Conservation (phyloP, 2,797 vertebrate genomes). For the Peromyscus aztecus region DNA sequence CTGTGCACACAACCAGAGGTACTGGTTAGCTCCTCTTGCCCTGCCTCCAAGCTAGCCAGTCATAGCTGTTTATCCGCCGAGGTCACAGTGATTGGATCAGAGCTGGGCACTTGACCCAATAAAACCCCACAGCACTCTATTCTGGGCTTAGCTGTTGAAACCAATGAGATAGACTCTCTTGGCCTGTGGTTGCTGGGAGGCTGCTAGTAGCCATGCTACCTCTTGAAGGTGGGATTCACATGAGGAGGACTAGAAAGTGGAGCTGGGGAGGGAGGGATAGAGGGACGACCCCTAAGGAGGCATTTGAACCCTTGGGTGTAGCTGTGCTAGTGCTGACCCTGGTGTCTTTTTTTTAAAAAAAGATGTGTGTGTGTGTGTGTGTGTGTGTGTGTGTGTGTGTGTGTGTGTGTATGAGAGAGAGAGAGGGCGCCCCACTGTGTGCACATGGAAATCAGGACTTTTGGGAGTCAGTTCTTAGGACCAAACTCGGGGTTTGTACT, state of each 20-base stretch:
- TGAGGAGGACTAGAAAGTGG: neutral
- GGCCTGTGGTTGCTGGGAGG: neutral
- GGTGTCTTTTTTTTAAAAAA: neutral
- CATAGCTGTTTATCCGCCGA: neutral
- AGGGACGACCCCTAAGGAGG: neutral
- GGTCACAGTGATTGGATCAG: neutral
- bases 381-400: neutral
- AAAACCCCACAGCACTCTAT: neutral
- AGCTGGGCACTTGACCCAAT: neutral
- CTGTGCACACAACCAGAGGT: neutral
- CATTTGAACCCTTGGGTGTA: neutral
- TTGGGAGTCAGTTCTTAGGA: neutral
- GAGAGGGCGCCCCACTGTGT: neutral
- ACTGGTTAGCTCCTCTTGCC: neutral
- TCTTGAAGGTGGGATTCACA: neutral
- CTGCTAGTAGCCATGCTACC: neutral
- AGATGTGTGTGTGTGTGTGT: neutral
- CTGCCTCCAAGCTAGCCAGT: neutral
- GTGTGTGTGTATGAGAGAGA: neutral
- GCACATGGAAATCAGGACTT: neutral
- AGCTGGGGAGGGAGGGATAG: neutral
- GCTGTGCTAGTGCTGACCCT: neutral
- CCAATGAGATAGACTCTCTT: neutral
- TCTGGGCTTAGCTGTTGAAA: neutral
- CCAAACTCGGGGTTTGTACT: neutral